These are phyloP conservation scores for Peromyscus maniculatus DNA, from an alignment of 2,113 vertebrate species.

Conservation along the genomic window DNA sequence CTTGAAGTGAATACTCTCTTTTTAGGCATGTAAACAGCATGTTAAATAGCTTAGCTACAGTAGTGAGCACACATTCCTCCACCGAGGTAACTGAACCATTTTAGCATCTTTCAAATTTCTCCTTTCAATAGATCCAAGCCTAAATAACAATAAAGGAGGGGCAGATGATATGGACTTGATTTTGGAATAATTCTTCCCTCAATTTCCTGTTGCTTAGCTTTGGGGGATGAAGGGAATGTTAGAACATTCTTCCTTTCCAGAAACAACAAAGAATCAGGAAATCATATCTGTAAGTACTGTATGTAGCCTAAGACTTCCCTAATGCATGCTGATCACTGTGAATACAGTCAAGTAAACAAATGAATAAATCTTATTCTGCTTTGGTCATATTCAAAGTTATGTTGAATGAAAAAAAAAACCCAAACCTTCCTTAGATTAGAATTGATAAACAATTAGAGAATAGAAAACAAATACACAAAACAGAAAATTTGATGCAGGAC, in stretches of 20 bases:
- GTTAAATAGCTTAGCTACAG: slow-evolving; percentile 82
- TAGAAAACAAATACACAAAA: slow-evolving; percentile 49
- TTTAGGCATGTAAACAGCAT: slow-evolving; percentile 83
- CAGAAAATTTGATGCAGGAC: slow-evolving; percentile 70
- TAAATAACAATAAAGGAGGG: slow-evolving; percentile 77
- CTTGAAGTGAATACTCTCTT: slow-evolving; percentile 75
- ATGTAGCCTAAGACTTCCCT: slow-evolving; percentile 79
- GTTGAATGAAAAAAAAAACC: slow-evolving; percentile 60
- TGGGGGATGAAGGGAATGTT: slow-evolving; percentile 76
- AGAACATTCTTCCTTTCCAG: slow-evolving; percentile 81
- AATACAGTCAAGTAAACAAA: slow-evolving; percentile 76
- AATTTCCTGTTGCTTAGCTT: slow-evolving; percentile 66
- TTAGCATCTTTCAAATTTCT: slow-evolving; percentile 84
- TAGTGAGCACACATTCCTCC: slow-evolving; percentile 75
- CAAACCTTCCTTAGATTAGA: slow-evolving; percentile 72
- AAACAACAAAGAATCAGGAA: slow-evolving; percentile 80
- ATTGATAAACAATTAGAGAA: slow-evolving; percentile 74
- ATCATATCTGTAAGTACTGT: slow-evolving; percentile 76
- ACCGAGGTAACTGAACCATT: slow-evolving; percentile 84
- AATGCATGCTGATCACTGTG: slow-evolving; percentile 79
- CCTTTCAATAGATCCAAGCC: slow-evolving; percentile 72
- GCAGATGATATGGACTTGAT: slow-evolving; percentile 81
- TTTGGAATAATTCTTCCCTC: slow-evolving; percentile 34
- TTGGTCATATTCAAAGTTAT: slow-evolving; percentile 68
- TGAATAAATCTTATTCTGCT: slow-evolving; percentile 71